Base-by-base conservation (phyloP, 2,888 invertebrate genomes). In the Drosophila mayaguana region DNA sequence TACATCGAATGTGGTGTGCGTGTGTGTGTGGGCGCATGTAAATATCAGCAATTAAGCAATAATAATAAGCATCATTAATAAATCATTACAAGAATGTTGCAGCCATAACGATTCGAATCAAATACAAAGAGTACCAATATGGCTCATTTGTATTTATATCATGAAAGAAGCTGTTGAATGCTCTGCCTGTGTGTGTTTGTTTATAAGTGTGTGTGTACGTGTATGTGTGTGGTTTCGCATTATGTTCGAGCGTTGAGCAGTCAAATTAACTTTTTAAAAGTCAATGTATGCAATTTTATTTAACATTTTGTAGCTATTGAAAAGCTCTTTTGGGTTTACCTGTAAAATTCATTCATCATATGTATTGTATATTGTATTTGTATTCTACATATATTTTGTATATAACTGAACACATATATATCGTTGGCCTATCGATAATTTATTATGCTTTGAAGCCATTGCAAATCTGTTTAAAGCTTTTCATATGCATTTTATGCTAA, bases 51-150 rank as follows among this genome's bases (percentile, higher is more conserved):
- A 87, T 89, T 89, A 89, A 88, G 83, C 83, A 85, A 88, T 88
- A 89, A 89, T 85, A 87, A 89, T 88, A 88, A 89, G 86, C 89
- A 83, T 87, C 81, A 85, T 87, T 89, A 85, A 87, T 89, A 89
- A 87, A 87, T 87, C 83, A 89, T 72, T 71, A 66, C 70, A 63
- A 68, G 78, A 78, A 70, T 71, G 54, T 55, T 63, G 65, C 34
- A 56, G 45, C 69, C 55, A 45, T 46, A 59, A 53, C 61, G 61
- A 59, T 45, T 38, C 48, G 38, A 45, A 61, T 36, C n/a, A 66
- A 63, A 63, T 64, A 68, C 79, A 83, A 83, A 74, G 81, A 55
- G 79, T 66, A 65, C 76, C 80, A 79, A 69, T 83, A 42, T 55
- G 70, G 45, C 34, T 45, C 45, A n/a, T 48, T 38, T 45, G 54